Percentiles rank a stretch among this genome's conserved stretches.
These are phyloP conservation scores for Decapterus maruadsi DNA, from an alignment of 2,797 vertebrate species.

Conservation along the genomic window DNA sequence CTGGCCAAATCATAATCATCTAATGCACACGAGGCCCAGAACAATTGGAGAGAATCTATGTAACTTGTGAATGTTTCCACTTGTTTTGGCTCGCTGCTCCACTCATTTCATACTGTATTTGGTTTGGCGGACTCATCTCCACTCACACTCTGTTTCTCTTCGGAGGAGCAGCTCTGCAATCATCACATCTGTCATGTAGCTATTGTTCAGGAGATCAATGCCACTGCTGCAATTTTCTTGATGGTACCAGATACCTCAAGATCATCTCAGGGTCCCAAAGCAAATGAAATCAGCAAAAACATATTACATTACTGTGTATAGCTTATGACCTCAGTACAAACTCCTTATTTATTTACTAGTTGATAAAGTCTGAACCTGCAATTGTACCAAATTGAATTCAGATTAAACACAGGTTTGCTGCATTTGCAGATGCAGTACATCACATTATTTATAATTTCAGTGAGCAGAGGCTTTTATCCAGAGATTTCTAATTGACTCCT, in stretches of 20 bases:
- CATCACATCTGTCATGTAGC: slow-evolving; percentile 80
- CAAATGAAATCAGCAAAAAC: slow-evolving; percentile 35
- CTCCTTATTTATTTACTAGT: slow-evolving; percentile 2
- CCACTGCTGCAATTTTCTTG: slow-evolving; percentile 67
- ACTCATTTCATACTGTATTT: slow-evolving; percentile 19
- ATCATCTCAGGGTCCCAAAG: slow-evolving; percentile 17
- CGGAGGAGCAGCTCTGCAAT: slow-evolving; percentile 68
- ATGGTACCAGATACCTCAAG: slow-evolving; percentile 38
- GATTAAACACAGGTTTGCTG: background rate
- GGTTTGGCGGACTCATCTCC: slow-evolving; percentile 35
- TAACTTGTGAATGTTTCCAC: slow-evolving; percentile 26
- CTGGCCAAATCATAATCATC: slow-evolving; percentile 64
- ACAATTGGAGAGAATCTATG: slow-evolving; percentile 33
- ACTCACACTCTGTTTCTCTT: slow-evolving; percentile 42
- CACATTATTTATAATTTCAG: slow-evolving; percentile 35
- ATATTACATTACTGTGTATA: background rate
- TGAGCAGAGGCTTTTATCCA: slow-evolving; percentile 32
- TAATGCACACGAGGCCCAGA: slow-evolving; percentile 39
- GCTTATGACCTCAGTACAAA: slow-evolving; percentile 17
- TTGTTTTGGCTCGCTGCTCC: slow-evolving; percentile 26
- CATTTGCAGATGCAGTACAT: slow-evolving; percentile 39
- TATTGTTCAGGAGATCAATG: slow-evolving; percentile 78
- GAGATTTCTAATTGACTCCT: slow-evolving; percentile 60
- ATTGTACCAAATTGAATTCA: slow-evolving; percentile 6
- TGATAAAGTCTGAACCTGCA: slow-evolving; percentile 3